A percentile compares a stretch with the other conserved stretches of the same genome.
phyloP scores from a whole-genome alignment of 2,888 invertebrate genomes.

The Nowickia ferox region DNA sequence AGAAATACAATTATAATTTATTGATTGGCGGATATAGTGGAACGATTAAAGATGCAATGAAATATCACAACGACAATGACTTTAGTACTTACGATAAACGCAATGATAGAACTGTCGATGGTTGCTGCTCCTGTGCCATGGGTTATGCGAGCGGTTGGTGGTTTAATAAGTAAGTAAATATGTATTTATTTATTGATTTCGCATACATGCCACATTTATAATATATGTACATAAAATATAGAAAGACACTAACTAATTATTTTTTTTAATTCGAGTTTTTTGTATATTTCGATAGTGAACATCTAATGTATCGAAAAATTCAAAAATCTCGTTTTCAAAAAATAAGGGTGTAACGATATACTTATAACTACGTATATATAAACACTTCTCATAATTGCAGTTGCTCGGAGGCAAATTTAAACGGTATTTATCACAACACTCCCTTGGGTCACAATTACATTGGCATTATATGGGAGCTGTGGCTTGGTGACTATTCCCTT shows the following conservation, averaged over 20 bases:
- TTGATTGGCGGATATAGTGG: conserved; percentile 84
- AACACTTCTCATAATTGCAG: conserved; percentile 75
- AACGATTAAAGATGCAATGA: conserved; percentile 84
- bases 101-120: conserved; percentile 84
- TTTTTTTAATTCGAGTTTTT: no score
- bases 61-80: conserved; percentile 84
- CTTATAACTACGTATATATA: neutral
- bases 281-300: no score
- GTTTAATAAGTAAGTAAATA: conserved; percentile 84
- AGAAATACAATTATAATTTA: conserved; percentile 83
- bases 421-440: conserved; percentile 84
- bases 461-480: conserved; percentile 85
- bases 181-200: neutral
- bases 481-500: conserved; percentile 85
- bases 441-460: conserved; percentile 83
- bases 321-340: no score
- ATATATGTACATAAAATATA: neutral
- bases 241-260: no score
- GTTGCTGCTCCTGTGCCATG: conserved; percentile 84
- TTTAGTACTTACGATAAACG: conserved; percentile 82
- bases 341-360: neutral
- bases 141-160: conserved; percentile 86
- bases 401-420: conserved; percentile 85
- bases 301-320: no score
- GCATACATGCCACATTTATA: neutral